phyloP scores from a whole-genome alignment of 1,140 invertebrate genomes.

The Amphibalanus amphitrite region DNA sequence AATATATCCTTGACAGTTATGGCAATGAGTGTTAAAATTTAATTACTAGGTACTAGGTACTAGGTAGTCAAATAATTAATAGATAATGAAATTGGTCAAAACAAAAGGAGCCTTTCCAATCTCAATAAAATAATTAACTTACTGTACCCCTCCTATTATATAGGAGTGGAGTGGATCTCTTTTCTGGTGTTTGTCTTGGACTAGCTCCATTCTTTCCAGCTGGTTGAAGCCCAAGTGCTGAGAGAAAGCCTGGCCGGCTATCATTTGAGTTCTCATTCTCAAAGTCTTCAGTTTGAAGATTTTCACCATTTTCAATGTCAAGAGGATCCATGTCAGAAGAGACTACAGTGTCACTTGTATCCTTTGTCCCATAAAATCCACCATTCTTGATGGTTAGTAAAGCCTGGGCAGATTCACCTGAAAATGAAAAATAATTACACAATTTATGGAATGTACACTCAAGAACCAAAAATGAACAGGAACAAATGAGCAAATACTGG shows the following conservation, averaged over 20 bases:
- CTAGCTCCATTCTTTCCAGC: background rate
- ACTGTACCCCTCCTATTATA: background rate
- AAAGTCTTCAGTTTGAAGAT: background rate
- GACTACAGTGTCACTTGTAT: background rate
- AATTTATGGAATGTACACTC: background rate
- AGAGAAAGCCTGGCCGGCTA: background rate
- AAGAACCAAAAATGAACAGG: too few relatives aligned
- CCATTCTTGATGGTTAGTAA: background rate
- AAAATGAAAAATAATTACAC: background rate
- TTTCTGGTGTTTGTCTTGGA: background rate
- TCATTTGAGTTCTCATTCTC: background rate
- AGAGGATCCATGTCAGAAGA: background rate
- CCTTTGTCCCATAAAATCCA: background rate
- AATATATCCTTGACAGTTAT: too few relatives aligned
- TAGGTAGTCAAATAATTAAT: too few relatives aligned
- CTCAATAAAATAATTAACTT: background rate
- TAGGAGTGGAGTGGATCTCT: background rate
- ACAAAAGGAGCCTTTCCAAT: too few relatives aligned
- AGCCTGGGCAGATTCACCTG: background rate
- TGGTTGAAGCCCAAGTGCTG: background rate
- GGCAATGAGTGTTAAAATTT: too few relatives aligned
- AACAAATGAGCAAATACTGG: too few relatives aligned
- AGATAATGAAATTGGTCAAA: too few relatives aligned
- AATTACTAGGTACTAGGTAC: too few relatives aligned
- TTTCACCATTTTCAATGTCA: background rate